Base-by-base conservation (phyloP, 2,888 invertebrate species). In the Aphrophora alni region DNA sequence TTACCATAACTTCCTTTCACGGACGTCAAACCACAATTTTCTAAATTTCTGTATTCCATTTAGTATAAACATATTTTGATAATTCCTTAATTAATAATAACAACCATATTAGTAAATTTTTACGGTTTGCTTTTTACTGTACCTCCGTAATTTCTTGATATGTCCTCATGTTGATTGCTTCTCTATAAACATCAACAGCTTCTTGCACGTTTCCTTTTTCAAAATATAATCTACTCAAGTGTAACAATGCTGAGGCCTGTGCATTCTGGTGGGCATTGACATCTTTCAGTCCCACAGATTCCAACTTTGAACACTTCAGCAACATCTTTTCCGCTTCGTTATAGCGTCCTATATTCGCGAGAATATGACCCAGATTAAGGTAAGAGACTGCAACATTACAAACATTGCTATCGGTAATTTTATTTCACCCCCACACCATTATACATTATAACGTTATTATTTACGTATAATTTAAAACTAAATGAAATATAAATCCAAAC, bases 291-390 rank as follows among this genome's bases (percentile, higher is more conserved):
- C 95, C 95, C 8, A 93, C 92, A 0, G 97, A 97, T 87, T 97
- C 97, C 73, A 97, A 92, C 77, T 93, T 92, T 4, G 96, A 93
- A 84, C 97, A 97, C 78, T 95, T 93, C 73, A 94, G 91, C 33
- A 33, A 8, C 77, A 96, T 93, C 85, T 94, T 92, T 75, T 94
- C 94, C 3, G 98, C 98, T 87, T 97, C 97, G 72, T 94, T 92
- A 84, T 94, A 92, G 81, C 95, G 91, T 28, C 96, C 97, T 81
- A 95, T 91, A 74, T 95, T 93, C 87, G 95, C 94, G 85, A 97
- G 89, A n/a, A 97, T 94, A 81, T 96, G 94, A 7, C 97, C 98
- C 86, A 98, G 91, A 88, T 98, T 98, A 85, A 98, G 93, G 89
- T 98, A 96, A 77, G 98, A 98, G 92, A 97, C 97, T 97, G 91